Evolutionary conservation across 1,140 invertebrate species (phyloP), one percentile per base, ranked within the genome.

Genomic region (Lerema accius): DNA sequence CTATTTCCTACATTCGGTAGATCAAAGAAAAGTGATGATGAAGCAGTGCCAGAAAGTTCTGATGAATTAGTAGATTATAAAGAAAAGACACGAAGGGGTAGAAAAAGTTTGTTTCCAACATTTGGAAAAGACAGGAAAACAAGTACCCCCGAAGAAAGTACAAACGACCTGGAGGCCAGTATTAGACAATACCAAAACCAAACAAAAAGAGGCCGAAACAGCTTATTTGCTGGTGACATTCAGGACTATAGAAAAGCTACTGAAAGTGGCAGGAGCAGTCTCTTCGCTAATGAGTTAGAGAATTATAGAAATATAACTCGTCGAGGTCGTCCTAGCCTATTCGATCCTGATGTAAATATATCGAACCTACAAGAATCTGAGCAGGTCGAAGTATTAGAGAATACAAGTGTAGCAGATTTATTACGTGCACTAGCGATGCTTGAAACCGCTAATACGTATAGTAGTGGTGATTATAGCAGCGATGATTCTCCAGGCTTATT

Each of bases 331-430:
- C 84, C 80, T 1, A 93, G 92, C 64, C 73, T 93, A 14, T 93
- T 93, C 53, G 93, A 93, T 42, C 87, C 88, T 3, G 82, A 90
- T 59, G 65, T 90, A 3, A 86, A 89, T 58, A 75, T 90, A 59
- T 69, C 78, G 35, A 82, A 69, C 49, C 65, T 90, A 40, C 78
- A 91, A 14, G 88, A 91, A 58, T 81, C 88, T 1, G 89, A 93
- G 53, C 90, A 93, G 67, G 92, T 93, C 14, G 92, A 92, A 74
- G 89, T 96, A 15, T 83, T 96, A 39, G 95, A 96, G 87, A 93
- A 95, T 71, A 96, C 95, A 0, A 95, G 94, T 13, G 85, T 96
- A 7, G 95, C 95, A 1, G 95, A 96, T 84, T 92, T 96, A 14
- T 89, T 96, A 10, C 88, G 95, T 26, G 94, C 95, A 0, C 76